A percentile compares a stretch with the other conserved stretches of the same genome.
Conservation (phyloP, 2,888 invertebrate species). For the Tubulanus polymorphus region DNA sequence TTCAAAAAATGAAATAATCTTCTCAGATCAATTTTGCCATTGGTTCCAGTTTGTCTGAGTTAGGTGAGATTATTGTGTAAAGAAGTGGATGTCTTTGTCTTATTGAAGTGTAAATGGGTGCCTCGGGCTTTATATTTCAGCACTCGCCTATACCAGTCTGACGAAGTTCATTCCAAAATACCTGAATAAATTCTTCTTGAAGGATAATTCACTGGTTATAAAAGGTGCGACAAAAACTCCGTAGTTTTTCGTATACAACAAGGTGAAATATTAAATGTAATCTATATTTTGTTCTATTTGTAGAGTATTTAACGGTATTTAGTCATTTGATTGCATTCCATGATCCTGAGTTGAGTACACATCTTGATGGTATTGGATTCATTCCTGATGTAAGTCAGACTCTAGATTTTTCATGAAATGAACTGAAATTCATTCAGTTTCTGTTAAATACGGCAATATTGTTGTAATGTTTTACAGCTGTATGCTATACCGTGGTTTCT, state of each 20-base stretch:
- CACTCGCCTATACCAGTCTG: conserved; percentile 91
- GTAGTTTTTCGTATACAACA: neutral
- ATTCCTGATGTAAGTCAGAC: conserved; percentile 70
- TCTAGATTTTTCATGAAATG: no score
- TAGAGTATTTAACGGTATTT: conserved; percentile 93
- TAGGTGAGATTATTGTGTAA: neutral
- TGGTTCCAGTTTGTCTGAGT: no score
- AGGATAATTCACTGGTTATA: conserved; percentile 93
- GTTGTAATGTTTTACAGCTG: conserved; percentile 55
- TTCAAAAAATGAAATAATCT: no score
- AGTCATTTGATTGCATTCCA: conserved; percentile 94
- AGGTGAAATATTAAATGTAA: neutral
- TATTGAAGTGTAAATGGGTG: no score
- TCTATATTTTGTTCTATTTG: conserved; percentile 18
- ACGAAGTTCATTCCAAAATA: conserved; percentile 93
- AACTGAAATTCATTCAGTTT: no score
- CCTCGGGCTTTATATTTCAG: conserved; percentile 59
- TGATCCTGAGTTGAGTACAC: conserved; percentile 86
- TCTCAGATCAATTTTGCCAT: no score
- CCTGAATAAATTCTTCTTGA: conserved; percentile 92
- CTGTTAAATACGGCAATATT: neutral
- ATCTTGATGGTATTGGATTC: conserved; percentile 87
- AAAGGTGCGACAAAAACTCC: conserved; percentile 67
- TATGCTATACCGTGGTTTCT: conserved; percentile 99
- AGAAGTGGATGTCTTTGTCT: neutral